These are phyloP conservation scores for Anneissia japonica DNA, from an alignment of 35 echinoderm and acorn worm genomes.

Conservation along the genomic window DNA sequence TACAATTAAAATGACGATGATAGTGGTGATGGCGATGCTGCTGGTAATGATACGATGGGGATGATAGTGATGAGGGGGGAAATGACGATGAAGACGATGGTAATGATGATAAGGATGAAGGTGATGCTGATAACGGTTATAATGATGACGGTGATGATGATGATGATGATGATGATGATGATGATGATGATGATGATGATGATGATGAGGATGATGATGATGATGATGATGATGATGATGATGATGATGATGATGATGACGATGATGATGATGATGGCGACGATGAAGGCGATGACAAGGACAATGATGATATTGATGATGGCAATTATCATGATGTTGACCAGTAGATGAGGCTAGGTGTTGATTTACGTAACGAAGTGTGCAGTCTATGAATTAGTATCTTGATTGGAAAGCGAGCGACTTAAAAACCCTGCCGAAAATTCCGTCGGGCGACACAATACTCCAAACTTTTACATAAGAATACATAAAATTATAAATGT, in stretches of 20 bases:
- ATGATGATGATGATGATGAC: not conserved
- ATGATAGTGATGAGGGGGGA: not conserved
- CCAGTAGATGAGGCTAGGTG: too few relatives aligned
- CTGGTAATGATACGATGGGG: not conserved
- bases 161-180: slow-evolving; percentile 1
- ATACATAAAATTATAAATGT: too few relatives aligned
- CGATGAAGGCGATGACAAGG: not conserved
- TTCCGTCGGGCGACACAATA: too few relatives aligned
- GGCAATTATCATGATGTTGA: too few relatives aligned
- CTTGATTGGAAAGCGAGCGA: too few relatives aligned
- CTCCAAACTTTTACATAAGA: too few relatives aligned
- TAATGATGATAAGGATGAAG: not conserved
- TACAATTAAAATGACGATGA: not conserved
- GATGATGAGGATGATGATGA: not conserved
- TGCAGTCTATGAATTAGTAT: too few relatives aligned
- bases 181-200: slow-evolving; percentile 1
- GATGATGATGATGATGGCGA: not conserved
- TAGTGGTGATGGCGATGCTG: not conserved
- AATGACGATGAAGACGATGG: not conserved
- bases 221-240: slow-evolving; percentile 1
- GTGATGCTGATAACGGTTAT: not conserved
- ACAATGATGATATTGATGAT: not conserved
- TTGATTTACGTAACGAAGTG: too few relatives aligned
- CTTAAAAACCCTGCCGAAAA: too few relatives aligned
- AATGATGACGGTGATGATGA: not conserved